A percentile compares a stretch with the other conserved stretches of the same genome.
Conservation (phyloP, 2,888 invertebrate genomes). For the Lysandra coridon region DNA sequence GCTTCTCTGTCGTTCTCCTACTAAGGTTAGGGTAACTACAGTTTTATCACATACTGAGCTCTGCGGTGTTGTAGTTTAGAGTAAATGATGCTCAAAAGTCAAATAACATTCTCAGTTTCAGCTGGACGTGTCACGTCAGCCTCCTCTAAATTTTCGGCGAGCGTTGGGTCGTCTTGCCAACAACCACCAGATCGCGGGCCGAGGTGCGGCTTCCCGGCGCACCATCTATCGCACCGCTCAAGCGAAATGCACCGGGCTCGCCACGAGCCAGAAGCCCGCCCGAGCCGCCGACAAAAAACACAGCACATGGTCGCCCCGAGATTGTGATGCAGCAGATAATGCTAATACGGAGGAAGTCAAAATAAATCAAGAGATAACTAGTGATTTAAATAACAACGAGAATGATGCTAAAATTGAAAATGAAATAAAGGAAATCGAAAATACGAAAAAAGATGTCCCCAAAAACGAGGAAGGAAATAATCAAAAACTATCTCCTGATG, state of each 20-base stretch:
- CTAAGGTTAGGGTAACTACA: constrained; percentile 54
- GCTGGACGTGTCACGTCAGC: constrained; percentile 66
- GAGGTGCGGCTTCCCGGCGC: constrained; percentile 61
- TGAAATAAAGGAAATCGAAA: constrained; percentile 40
- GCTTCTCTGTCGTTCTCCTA: constrained; percentile 67
- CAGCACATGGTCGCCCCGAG: constrained; percentile 66
- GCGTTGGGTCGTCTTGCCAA: constrained; percentile 65
- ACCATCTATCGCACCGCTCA: constrained; percentile 69
- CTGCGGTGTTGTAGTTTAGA: not conserved
- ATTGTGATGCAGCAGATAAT: constrained; percentile 57
- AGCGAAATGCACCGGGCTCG: constrained; percentile 60
- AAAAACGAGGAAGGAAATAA: constrained; percentile 48
- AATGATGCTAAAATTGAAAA: constrained; percentile 42
- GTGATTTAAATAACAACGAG: constrained; percentile 40
- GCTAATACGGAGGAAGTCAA: constrained; percentile 41
- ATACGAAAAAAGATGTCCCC: constrained; percentile 43
- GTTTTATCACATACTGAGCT: not conserved
- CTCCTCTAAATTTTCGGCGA: constrained; percentile 61
- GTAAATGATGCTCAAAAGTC: not conserved
- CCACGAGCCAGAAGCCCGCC: constrained; percentile 62
- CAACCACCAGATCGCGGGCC: constrained; percentile 65
- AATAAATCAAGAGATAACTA: constrained; percentile 42
- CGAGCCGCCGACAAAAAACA: constrained; percentile 61
- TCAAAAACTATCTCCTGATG: constrained; percentile 61
- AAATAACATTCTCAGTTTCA: constrained; percentile 56